These are phyloP conservation scores for Selenia dentaria DNA, from an alignment of 2,888 invertebrate genomes.

Conservation along the genomic window DNA sequence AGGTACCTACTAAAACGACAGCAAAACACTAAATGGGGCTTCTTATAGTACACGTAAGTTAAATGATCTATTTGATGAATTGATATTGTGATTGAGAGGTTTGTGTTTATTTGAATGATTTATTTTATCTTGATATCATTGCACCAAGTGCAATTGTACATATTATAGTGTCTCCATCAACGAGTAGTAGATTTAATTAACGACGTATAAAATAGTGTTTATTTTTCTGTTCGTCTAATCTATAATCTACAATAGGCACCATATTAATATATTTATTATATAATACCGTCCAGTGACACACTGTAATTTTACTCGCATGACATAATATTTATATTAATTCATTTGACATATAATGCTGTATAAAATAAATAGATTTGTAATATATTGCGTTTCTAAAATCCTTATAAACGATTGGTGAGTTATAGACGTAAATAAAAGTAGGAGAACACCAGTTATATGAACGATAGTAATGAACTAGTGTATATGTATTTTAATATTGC, in stretches of 20 bases:
- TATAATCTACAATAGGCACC: constrained; percentile 57
- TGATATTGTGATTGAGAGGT: constrained; percentile 65
- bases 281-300: constrained; percentile 79
- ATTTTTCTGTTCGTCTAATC: constrained; percentile 50
- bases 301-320: constrained; percentile 49
- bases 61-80: constrained; percentile 51
- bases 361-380: too few relatives aligned
- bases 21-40: too few relatives aligned
- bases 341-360: constrained; percentile 15
- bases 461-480: background rate
- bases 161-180: constrained; percentile 63
- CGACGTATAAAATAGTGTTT: constrained; percentile 42
- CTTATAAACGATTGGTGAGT: constrained; percentile 33
- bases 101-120: constrained; percentile 67
- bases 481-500: constrained; percentile 36
- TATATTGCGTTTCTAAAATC: background rate
- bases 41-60: constrained; percentile 30
- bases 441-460: constrained; percentile 25
- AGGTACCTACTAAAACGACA: too few relatives aligned
- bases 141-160: constrained; percentile 77
- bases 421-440: constrained; percentile 40
- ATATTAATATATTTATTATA: constrained; percentile 54
- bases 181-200: constrained; percentile 60
- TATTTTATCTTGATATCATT: constrained; percentile 57
- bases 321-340: constrained; percentile 31